phyloP scores from a whole-genome alignment of 2,797 vertebrate species.

The Orientallactaga sibirica region DNA sequence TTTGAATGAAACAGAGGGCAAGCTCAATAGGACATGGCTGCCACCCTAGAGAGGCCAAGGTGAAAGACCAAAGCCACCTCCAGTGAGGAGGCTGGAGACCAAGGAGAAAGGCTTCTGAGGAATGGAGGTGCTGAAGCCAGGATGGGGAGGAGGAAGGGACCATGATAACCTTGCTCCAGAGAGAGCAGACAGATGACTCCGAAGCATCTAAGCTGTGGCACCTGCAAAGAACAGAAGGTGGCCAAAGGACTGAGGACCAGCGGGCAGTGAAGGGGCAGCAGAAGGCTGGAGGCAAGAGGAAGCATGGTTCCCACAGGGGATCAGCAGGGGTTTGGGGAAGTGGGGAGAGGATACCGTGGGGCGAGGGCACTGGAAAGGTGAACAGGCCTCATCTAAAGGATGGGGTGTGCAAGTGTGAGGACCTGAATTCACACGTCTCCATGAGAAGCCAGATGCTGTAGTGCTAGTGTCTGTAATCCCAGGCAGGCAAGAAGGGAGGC shows the following conservation, averaged over 20 bases:
- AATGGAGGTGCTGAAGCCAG: background rate
- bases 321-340: background rate
- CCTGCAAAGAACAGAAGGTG: background rate
- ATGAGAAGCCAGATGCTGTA: too few relatives aligned
- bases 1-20: background rate
- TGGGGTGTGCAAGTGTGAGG: too few relatives aligned
- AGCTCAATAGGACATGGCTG: background rate
- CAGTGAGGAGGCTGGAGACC: background rate
- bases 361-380: background rate
- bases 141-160: background rate
- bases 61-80: background rate
- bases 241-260: background rate
- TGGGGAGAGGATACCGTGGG: fast-evolving
- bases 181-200: background rate
- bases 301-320: background rate
- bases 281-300: background rate
- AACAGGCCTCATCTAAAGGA: background rate
- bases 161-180: background rate
- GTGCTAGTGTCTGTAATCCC: too few relatives aligned
- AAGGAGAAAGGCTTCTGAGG: background rate
- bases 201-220: background rate
- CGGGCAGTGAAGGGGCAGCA: too few relatives aligned
- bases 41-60: background rate
- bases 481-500: too few relatives aligned
- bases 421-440: too few relatives aligned